Evolutionary conservation across 2,888 invertebrate species (phyloP).

Genomic region (Drosophila nigricruria): DNA sequence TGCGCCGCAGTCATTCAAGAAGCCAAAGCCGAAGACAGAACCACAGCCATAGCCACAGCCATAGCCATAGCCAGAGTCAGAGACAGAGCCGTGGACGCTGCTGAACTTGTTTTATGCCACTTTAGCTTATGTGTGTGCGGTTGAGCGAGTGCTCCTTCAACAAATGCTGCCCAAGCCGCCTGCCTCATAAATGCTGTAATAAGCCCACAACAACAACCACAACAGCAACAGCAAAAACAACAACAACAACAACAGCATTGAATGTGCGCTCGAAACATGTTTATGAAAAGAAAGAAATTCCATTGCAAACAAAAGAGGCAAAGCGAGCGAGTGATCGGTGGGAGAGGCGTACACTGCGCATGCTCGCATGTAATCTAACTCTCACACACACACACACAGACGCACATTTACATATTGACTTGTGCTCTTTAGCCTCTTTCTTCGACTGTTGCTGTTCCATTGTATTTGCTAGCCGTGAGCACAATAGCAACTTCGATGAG

Average conservation of each 20-base stretch:
- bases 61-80: conserved; percentile 17
- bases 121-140: conserved; percentile 65
- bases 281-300: conserved; percentile 83
- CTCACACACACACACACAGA: conserved; percentile 18
- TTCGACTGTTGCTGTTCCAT: conserved; percentile 7
- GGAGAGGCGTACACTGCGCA: conserved; percentile 58
- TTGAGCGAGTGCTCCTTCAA: conserved; percentile 63
- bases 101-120: conserved; percentile 77
- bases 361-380: conserved; percentile 67
- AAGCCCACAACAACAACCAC: conserved; percentile 57
- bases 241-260: conserved; percentile 18
- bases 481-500: conserved; percentile 21
- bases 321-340: conserved; percentile 45
- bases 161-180: conserved; percentile 51
- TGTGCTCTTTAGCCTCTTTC: conserved; percentile 44
- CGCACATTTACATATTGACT: conserved; percentile 19
- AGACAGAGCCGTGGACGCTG: conserved; percentile 23
- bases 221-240: conserved; percentile 43
- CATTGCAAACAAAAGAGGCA: conserved; percentile 76
- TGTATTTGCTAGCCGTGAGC: conserved; percentile 11
- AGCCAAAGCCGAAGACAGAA: conserved; percentile 50
- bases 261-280: conserved; percentile 70
- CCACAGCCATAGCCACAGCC: conserved; percentile 13
- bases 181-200: conserved; percentile 78
- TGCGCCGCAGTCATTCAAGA: conserved; percentile 75